Evolutionary conservation across 2,113 vertebrate species (phyloP).

Genomic region (Fregetta grallaria): DNA sequence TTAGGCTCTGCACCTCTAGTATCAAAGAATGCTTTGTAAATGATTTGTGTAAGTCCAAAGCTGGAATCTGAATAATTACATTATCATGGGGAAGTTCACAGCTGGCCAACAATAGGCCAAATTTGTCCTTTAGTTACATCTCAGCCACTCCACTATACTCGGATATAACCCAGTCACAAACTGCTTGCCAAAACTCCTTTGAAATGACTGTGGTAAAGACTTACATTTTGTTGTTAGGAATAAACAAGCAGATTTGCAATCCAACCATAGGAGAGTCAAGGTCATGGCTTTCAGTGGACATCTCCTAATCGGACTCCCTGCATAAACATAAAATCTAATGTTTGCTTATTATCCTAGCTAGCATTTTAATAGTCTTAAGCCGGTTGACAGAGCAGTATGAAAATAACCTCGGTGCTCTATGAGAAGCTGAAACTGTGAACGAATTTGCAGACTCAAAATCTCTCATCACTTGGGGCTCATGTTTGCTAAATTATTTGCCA

Average conservation of each 20-base stretch:
- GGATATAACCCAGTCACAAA: not conserved
- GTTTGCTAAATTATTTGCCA: constrained; percentile 42
- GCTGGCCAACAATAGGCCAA: not conserved
- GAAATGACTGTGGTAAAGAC: not conserved
- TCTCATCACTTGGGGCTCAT: constrained; percentile 19
- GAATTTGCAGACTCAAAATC: constrained; percentile 36
- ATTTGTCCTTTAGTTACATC: constrained; percentile 13
- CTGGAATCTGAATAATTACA: constrained; percentile 27
- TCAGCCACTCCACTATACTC: not conserved
- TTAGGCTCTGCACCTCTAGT: constrained; percentile 10
- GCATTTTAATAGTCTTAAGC: constrained; percentile 34
- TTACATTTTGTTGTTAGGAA: not conserved
- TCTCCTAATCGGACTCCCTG: not conserved
- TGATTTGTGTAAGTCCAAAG: constrained; percentile 31
- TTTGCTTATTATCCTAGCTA: constrained; percentile 20
- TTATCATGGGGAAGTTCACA: not conserved
- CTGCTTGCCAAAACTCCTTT: constrained; percentile 4
- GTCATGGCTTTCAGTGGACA: constrained; percentile 20
- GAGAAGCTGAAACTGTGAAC: constrained; percentile 39
- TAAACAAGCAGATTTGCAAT: not conserved
- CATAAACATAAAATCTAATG: not conserved
- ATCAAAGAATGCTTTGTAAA: constrained; percentile 34
- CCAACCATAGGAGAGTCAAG: not conserved
- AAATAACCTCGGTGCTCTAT: not conserved
- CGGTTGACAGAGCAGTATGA: not conserved